Evolutionary conservation across 2,888 invertebrate genomes (phyloP).

Genomic region (Iselma pallidipennis): DNA sequence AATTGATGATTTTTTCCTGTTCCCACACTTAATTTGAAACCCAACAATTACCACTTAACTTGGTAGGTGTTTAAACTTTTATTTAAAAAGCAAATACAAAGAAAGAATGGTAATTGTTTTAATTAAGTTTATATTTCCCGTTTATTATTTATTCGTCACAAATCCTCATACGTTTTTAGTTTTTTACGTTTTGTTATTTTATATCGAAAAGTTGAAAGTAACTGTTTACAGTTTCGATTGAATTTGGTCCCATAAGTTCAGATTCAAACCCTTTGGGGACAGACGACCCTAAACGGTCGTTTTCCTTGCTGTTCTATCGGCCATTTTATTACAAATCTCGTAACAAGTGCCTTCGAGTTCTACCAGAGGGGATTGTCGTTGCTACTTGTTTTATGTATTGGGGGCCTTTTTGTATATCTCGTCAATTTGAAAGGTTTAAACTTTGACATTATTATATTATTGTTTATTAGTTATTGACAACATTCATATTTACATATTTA

Average conservation of each 20-base stretch:
- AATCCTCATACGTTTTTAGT: slow-evolving; percentile 2
- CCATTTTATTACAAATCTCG: slow-evolving; percentile 52
- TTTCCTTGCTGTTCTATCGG: slow-evolving; percentile 50
- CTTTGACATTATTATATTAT: too few relatives aligned
- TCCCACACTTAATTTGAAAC: background rate
- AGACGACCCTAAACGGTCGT: slow-evolving; percentile 50
- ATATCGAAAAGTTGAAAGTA: background rate
- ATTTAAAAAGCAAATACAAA: background rate
- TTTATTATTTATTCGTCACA: slow-evolving; percentile 4
- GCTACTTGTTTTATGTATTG: slow-evolving; percentile 3
- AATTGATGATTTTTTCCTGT: background rate
- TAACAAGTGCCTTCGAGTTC: slow-evolving; percentile 51
- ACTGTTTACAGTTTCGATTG: slow-evolving; percentile 39
- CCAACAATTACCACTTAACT: background rate
- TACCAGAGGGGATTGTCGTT: slow-evolving; percentile 53
- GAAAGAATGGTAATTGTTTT: slow-evolving; percentile 12
- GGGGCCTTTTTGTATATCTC: too few relatives aligned
- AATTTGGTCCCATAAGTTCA: slow-evolving; percentile 41
- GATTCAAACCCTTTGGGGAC: slow-evolving; percentile 52
- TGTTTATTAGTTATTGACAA: too few relatives aligned
- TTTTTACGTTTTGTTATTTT: background rate
- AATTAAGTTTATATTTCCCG: slow-evolving; percentile 14
- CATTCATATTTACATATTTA: background rate
- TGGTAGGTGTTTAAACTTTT: background rate
- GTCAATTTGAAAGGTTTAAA: too few relatives aligned